A percentile compares a stretch with the other conserved stretches of the same genome.
Conservation (phyloP, 2,888 invertebrate species). For the Xylota segnis region DNA sequence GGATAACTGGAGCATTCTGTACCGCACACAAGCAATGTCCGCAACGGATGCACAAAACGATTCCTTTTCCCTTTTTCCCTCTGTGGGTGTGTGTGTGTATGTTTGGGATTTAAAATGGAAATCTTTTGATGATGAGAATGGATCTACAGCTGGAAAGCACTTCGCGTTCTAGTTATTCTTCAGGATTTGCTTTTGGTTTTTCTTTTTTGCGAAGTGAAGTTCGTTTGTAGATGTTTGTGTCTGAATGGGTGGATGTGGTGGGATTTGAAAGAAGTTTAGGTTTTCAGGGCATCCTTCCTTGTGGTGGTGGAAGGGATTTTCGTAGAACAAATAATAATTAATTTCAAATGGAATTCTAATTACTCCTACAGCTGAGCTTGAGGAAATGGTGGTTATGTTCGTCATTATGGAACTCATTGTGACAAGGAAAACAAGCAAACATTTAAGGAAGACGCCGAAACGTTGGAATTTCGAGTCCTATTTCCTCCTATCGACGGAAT, state of each 20-base stretch:
- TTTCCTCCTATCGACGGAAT: too few relatives aligned
- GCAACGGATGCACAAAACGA: slow-evolving; percentile 52
- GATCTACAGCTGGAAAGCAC: slow-evolving; percentile 46
- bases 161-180: slow-evolving; percentile 50
- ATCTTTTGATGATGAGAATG: slow-evolving; percentile 63
- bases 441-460: too few relatives aligned
- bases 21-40: slow-evolving; percentile 37
- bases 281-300: slow-evolving; percentile 28
- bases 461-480: too few relatives aligned
- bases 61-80: slow-evolving; percentile 20
- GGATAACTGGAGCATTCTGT: slow-evolving; percentile 48
- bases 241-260: background rate
- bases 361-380: background rate
- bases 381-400: background rate
- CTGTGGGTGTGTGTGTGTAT: background rate
- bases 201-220: background rate
- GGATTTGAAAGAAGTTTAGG: slow-evolving; percentile 26
- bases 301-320: slow-evolving; percentile 31
- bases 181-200: slow-evolving; percentile 5
- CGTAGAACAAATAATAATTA: slow-evolving; percentile 20
- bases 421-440: too few relatives aligned
- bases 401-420: background rate
- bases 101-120: slow-evolving; percentile 50
- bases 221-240: background rate
- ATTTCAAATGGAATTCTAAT: background rate